Conservation (phyloP, 2,797 vertebrate species). For the Leptodactylus fallax region DNA sequence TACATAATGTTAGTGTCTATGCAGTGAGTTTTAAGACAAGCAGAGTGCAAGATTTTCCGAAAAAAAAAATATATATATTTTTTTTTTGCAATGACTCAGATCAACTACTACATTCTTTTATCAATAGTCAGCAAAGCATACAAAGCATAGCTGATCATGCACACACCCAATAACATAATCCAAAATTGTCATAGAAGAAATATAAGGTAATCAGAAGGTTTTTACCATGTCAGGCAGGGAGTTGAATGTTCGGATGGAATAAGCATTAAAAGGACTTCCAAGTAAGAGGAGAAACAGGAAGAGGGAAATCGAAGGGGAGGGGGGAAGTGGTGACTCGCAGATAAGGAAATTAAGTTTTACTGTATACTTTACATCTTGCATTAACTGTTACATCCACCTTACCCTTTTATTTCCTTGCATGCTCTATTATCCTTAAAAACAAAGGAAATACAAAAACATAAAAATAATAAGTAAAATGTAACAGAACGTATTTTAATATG, state of each 20-base stretch:
- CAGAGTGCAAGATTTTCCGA: neutral
- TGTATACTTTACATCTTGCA: neutral
- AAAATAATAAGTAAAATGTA: neutral
- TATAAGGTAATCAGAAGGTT: neutral
- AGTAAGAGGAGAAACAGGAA: constrained; percentile 20
- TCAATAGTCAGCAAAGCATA: neutral
- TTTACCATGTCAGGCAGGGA: constrained; percentile 1
- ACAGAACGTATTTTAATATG: neutral
- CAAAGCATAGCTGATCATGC: neutral
- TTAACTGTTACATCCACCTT: neutral
- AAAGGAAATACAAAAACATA: neutral
- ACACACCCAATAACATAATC: neutral
- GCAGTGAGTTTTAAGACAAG: no score
- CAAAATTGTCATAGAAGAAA: neutral
- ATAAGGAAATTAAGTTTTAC: neutral
- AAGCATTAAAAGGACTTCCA: neutral
- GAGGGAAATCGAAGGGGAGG: neutral
- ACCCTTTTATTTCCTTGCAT: neutral
- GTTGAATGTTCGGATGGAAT: neutral
- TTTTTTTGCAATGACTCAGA: neutral
- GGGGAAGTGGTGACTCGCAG: neutral
- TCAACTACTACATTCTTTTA: neutral
- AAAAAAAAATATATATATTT: neutral
- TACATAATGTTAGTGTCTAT: no score
- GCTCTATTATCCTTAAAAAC: neutral